A percentile compares a stretch with the other conserved stretches of the same genome.
Evolutionary conservation across 2,797 vertebrate species (phyloP).

Genomic region (Ambastaia sidthimunki): DNA sequence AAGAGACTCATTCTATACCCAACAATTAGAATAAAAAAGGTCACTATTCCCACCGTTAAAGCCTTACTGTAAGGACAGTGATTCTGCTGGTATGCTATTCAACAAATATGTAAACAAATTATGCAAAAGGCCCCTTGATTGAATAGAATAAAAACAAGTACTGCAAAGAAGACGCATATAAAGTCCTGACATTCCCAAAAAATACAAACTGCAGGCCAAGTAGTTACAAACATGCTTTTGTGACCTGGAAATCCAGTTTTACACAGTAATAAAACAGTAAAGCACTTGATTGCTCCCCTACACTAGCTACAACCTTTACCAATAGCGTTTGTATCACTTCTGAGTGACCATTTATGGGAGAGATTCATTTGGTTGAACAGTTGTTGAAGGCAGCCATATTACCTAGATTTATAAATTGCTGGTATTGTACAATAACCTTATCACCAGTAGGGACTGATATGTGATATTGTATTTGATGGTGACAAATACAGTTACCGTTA

Average conservation of each 20-base stretch:
- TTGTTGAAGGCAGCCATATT: not conserved
- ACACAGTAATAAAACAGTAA: constrained; percentile 16
- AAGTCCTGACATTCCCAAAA: constrained; percentile 9
- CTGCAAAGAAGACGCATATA: constrained; percentile 1
- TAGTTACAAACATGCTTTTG: constrained; percentile 1
- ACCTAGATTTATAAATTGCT: not conserved
- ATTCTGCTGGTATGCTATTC: not conserved
- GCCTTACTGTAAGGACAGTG: not conserved
- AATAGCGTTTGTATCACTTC: not conserved
- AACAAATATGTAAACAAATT: not conserved
- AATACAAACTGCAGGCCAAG: not conserved
- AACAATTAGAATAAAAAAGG: not conserved
- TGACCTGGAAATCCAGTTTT: constrained; percentile 5
- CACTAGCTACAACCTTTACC: not conserved
- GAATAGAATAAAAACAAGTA: not conserved
- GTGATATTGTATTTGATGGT: no score
- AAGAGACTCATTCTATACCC: not conserved
- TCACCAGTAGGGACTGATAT: not conserved
- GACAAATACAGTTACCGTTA: no score
- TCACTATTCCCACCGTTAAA: not conserved
- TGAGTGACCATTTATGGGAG: not conserved
- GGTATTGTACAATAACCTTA: constrained; percentile 1
- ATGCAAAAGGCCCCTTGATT: not conserved
- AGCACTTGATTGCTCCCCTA: constrained; percentile 4
- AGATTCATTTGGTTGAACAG: not conserved